Conservation (phyloP, 1,140 invertebrate genomes). For the Metopolophium dirhodum region DNA sequence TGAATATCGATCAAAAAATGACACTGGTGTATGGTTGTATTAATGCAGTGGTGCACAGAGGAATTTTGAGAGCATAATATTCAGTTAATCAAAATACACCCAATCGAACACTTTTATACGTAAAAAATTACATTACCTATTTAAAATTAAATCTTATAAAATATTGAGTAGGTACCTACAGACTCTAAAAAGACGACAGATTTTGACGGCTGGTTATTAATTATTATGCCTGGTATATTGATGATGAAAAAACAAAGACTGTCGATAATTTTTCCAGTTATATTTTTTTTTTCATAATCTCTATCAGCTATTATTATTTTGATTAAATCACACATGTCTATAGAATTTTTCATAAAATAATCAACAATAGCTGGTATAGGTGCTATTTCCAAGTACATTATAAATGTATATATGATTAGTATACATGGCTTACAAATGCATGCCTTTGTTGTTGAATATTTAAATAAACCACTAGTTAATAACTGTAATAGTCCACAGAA, state of each 20-base stretch:
- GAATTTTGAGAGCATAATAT: too few species aligned
- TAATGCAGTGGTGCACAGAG: not conserved
- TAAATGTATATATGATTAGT: not conserved
- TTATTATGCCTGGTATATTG: too few species aligned
- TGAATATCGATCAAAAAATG: too few species aligned
- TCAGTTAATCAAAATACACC: not conserved
- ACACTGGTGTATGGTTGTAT: too few species aligned
- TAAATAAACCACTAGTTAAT: too few species aligned
- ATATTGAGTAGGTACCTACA: not conserved
- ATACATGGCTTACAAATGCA: not conserved
- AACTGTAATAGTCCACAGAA: not conserved
- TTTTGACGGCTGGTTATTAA: not conserved
- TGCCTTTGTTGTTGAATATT: too few species aligned
- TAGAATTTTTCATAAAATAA: not conserved
- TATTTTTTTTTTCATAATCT: too few species aligned
- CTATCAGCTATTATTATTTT: too few species aligned
- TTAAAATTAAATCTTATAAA: not conserved
- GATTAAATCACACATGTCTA: too few species aligned
- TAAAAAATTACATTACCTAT: not conserved
- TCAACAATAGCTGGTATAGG: not conserved
- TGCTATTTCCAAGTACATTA: not conserved
- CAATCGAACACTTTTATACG: not conserved
- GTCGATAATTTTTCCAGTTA: too few species aligned
- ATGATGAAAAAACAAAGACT: too few species aligned
- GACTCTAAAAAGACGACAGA: not conserved